Evolutionary conservation across 2,113 vertebrate genomes (phyloP).

Genomic region (Semicossyphus pulcher): DNA sequence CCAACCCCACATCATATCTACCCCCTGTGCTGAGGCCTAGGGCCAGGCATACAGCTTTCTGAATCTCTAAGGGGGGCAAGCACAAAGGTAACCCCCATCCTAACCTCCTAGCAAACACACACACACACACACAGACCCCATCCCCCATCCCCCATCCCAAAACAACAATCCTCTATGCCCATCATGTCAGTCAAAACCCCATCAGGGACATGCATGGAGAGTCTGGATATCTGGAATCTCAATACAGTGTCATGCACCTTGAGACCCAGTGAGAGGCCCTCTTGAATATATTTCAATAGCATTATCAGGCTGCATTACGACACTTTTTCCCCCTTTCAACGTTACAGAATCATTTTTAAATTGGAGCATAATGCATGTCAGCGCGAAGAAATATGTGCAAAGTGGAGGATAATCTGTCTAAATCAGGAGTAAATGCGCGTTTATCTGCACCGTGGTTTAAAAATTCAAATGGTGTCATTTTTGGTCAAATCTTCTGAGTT

Average conservation of each 20-base stretch:
- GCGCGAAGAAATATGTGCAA: slow-evolving; percentile 48
- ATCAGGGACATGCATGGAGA: slow-evolving; percentile 81
- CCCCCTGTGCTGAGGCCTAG: slow-evolving; percentile 76
- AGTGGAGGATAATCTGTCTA: slow-evolving; percentile 48
- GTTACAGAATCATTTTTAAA: slow-evolving; percentile 69
- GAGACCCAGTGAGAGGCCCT: slow-evolving; percentile 78
- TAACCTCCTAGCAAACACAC: slow-evolving; percentile 68
- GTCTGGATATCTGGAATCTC: slow-evolving; percentile 80
- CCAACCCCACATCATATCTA: slow-evolving; percentile 74
- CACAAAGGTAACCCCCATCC: slow-evolving; percentile 76
- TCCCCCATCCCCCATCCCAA: slow-evolving; percentile 70
- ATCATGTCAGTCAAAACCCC: slow-evolving; percentile 81
- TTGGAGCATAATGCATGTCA: slow-evolving; percentile 64
- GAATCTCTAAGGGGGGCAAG: slow-evolving; percentile 74
- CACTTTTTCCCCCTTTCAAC: slow-evolving; percentile 60
- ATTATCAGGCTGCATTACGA: slow-evolving; percentile 77
- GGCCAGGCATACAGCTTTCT: slow-evolving; percentile 77
- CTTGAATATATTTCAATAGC: slow-evolving; percentile 84
- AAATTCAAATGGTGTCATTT: slow-evolving; percentile 10
- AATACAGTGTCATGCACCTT: slow-evolving; percentile 82
- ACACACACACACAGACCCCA: slow-evolving; percentile 35
- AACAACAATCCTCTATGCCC: slow-evolving; percentile 79
- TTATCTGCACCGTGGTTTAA: slow-evolving; percentile 14
- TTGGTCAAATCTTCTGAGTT: neutral
- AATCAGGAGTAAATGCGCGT: slow-evolving; percentile 38